Base-by-base conservation (phyloP, 2,797 vertebrate species). In the Pangasius djambal region DNA sequence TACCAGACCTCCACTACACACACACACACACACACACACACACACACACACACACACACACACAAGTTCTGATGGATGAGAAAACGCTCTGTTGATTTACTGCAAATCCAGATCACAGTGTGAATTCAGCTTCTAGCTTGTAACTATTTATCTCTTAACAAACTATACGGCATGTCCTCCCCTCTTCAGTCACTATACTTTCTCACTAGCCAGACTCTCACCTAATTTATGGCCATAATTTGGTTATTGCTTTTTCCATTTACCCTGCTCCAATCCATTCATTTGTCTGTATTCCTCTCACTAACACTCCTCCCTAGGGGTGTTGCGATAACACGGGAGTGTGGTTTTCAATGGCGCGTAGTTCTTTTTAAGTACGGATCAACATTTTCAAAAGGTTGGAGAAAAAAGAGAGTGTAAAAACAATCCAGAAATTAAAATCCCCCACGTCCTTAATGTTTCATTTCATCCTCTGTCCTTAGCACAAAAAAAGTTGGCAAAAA, bases 201-300 rank as follows among this genome's bases (percentile, higher is more conserved):
- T 44, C 55, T 83, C 44, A 1, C 65, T 34, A 70, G 31, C 72
- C 65, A 77, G 63, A 59, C 79, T 63, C n/a, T 78, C 69, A 78
- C 74, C 79, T 70, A 88, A 88, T 88, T 91, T 85, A 90, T 77
- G n/a, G 50, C 37, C 67, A 67, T 74, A 85, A 89, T 91, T 89
- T 16, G 52, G 31, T 85, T 89, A 88, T 85, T 88, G 77, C 20
- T 86, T 88, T 86, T 88, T 87, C 40, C 8, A 44, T 86, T 84
- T 81, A 72, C 31, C 25, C 78, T 72, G 67, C 20, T 3, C 59
- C 75, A 72, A 74, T 83, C 34, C 59, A 69, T 72, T 67, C 63
- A 16, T 89, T 87, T 69, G 37, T 86, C 89, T 69, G 88, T 59
- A n/a, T 83, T 87, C 52, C 67, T 34, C 72, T 87, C 52, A 12